Conservation (phyloP, 2,797 vertebrate species). For the Acrocephalus scirpaceus region DNA sequence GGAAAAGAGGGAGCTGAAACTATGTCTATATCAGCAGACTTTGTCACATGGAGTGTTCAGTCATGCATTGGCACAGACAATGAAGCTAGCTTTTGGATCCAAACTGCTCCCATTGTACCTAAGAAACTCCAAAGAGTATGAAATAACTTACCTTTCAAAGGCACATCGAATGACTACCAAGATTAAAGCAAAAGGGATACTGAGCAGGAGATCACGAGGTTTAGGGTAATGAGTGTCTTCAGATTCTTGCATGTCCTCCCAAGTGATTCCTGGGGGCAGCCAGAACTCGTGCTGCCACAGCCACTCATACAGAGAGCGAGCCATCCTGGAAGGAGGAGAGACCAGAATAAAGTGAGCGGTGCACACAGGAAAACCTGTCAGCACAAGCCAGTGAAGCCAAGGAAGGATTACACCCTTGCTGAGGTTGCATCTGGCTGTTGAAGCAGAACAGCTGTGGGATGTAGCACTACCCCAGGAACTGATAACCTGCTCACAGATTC, state of each 20-base stretch:
- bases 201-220: constrained; percentile 83
- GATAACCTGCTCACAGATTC: neutral
- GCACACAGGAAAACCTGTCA: neutral
- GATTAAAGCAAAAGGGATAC: constrained; percentile 80
- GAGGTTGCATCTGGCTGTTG: neutral
- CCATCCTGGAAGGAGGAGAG: constrained; percentile 76
- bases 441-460: neutral
- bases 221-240: constrained; percentile 74
- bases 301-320: constrained; percentile 81
- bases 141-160: constrained; percentile 85
- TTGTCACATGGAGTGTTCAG: neutral
- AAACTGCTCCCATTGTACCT: neutral
- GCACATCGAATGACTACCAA: constrained; percentile 79
- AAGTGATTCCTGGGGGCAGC: constrained; percentile 84
- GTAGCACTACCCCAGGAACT: neutral
- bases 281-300: constrained; percentile 86
- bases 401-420: neutral
- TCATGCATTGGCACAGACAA: neutral
- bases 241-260: constrained; percentile 81
- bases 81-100: neutral
- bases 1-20: neutral
- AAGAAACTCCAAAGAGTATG: neutral
- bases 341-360: neutral
- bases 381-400: neutral
- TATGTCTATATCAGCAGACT: neutral